These are phyloP conservation scores for Pachliopta kotzebuea DNA, from an alignment of 2,888 invertebrate species.

Conservation along the genomic window DNA sequence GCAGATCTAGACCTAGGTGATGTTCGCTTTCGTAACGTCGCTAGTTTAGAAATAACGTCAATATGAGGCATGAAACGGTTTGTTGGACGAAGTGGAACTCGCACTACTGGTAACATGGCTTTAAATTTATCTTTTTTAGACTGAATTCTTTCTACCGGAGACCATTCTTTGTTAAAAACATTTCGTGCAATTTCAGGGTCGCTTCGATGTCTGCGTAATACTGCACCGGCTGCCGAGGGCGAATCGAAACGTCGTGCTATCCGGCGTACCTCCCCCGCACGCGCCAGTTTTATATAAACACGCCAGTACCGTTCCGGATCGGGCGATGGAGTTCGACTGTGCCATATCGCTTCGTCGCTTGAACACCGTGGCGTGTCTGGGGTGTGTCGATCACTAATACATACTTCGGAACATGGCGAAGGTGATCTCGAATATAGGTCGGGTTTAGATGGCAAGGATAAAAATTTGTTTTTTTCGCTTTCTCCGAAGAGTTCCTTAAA, in stretches of 20 bases:
- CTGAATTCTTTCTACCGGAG: conserved; percentile 65
- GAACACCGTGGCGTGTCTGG: conserved; percentile 78
- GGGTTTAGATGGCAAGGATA: conserved; percentile 74
- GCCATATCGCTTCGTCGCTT: conserved; percentile 84
- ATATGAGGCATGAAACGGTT: conserved; percentile 93
- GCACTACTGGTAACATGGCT: conserved; percentile 83
- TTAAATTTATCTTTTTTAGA: conserved; percentile 51
- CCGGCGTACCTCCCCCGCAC: conserved; percentile 88
- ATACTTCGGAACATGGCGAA: conserved; percentile 77
- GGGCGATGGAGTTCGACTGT: conserved; percentile 87
- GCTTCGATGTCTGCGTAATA: conserved; percentile 85
- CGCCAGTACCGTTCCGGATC: conserved; percentile 86
- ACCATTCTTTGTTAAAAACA: conserved; percentile 73
- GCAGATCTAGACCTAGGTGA: conserved; percentile 73
- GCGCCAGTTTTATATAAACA: conserved; percentile 85
- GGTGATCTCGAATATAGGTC: conserved; percentile 72
- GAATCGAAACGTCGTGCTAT: conserved; percentile 90
- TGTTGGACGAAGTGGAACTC: conserved; percentile 82
- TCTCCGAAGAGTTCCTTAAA: conserved; percentile 92
- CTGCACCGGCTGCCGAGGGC: conserved; percentile 74
- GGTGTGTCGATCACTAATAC: conserved; percentile 68
- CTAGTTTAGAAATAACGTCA: conserved; percentile 93
- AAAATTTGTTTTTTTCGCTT: conserved; percentile 80
- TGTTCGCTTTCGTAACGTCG: conserved; percentile 79
- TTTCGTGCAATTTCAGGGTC: conserved; percentile 88